phyloP scores from a whole-genome alignment of 2,797 vertebrate genomes.

The Dendrocincla tyrannina region DNA sequence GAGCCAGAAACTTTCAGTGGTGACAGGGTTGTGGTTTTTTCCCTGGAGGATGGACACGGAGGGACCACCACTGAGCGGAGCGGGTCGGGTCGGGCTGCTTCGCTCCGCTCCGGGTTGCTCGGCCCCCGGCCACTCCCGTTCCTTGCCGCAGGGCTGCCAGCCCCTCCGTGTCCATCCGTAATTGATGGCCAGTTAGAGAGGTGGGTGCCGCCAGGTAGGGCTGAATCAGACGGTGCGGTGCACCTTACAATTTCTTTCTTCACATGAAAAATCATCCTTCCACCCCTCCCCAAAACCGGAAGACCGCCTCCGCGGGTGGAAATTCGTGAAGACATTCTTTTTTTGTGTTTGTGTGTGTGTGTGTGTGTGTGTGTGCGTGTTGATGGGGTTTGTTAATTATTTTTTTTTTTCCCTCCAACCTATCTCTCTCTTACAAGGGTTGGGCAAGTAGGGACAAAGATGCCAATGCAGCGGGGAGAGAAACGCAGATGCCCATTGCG shows the following conservation, averaged over 20 bases:
- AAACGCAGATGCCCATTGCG: neutral
- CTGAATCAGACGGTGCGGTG: neutral
- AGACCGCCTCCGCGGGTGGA: neutral
- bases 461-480: neutral
- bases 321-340: neutral
- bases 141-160: no score
- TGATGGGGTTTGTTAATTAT: neutral
- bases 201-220: neutral
- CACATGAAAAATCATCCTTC: neutral
- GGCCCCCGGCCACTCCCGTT: neutral
- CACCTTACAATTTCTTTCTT: neutral
- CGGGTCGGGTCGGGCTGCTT: accelerated
- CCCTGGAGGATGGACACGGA: neutral
- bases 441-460: neutral
- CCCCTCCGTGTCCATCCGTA: neutral
- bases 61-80: neutral
- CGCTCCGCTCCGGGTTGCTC: neutral
- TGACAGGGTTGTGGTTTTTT: neutral
- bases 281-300: neutral
- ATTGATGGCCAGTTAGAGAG: neutral
- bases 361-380: no score
- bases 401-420: accelerated
- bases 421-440: neutral
- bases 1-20: neutral
- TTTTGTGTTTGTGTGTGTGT: neutral